Evolutionary conservation across 2,113 vertebrate species (phyloP), one percentile per base, ranked within the genome.

Genomic region (Brachirus orientalis): DNA sequence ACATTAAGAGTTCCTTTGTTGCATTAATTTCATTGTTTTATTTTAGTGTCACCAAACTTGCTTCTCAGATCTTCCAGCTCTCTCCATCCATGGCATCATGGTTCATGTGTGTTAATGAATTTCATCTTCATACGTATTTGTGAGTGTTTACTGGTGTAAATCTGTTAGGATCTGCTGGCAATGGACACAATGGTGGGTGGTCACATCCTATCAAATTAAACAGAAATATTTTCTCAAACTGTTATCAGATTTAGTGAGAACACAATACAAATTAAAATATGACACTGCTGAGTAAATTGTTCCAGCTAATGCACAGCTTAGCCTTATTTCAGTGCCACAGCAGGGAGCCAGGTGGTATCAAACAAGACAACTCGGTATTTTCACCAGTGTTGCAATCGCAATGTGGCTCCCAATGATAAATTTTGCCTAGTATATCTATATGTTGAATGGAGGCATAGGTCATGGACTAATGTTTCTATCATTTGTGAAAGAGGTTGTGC

Each of bases 101-200:
- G 70, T 56, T 38, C 79, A 41, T 69, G 59, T 76, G 63, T 52
- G 41, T 71, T 70, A 10, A 38, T 55, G n/a, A 53, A 52, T 51
- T 45, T 33, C 48, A 55, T 79, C 48, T 77, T 80, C 60, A 43
- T 22, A 18, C 54, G 58, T 68, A 63, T 82, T 79, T 77, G 71
- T 77, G 60, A 60, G 52, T 69, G 55, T 69, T 63, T 12, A 61
- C 64, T 51, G 35, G 57, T 80, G 56, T 72, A 53, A 41, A 66
- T 64, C 57, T 79, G 66, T 48, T 41, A 47, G 38, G 51, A 60
- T 61, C 50, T 55, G 59, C 46, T 64, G 63, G 36, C 35, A 60
- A 13, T 62, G 38, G 57, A 47, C 3, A 9, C 5, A 7, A 61
- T 37, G 2, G 7, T 51, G 10, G 41, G 35, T 38, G 35, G 50